Evolutionary conservation across 2,113 vertebrate species (phyloP), one percentile per base, ranked within the genome.

Genomic region (Halcyon senegalensis): DNA sequence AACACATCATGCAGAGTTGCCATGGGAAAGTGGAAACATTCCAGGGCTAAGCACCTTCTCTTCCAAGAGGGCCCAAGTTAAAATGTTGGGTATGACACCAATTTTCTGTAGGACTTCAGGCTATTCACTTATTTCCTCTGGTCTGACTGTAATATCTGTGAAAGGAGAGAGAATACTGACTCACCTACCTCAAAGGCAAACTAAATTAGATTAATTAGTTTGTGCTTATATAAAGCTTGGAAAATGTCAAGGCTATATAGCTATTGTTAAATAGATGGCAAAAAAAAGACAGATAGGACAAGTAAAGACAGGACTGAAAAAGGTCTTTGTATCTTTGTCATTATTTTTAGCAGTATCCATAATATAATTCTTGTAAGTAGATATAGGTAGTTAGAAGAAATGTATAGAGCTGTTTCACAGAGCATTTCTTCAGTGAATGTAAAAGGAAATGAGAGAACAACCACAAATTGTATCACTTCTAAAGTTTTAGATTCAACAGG

Each of bases 201-300:
- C 77, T 72, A 84, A 97, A 95, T 58, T 58, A 58, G 94, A 96
- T 97, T 96, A 97, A 97, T 94, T 97, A 95, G 95, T 96, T 96
- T 96, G 84, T 96, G 84, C 86, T 96, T 93, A 73, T 92, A 69
- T 79, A 94, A 70, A 89, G 83, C 69, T 93, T 89, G 89, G 84
- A 96, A 97, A 97, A 97, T 97, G 92, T 95, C 96, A 97, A 82
- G 86, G 77, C 92, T 91, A 87, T 96, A 91, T 91, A 95, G 93
- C 92, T 89, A 89, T 82, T 89, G 96, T 92, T 96, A 93, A 95
- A 92, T 96, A 95, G 95, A 94, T 94, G 96, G 69, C 90, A 92
- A 63, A 89, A 66, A 66, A 90, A 62, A 51, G 50, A 86, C 80
- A 93, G 48, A 81, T 9, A 92, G 73, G 94, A 95, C 93, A 94